Evolutionary conservation across 2,888 invertebrate species (phyloP), one percentile per base, ranked within the genome.

Genomic region (Pseudococcus viburni): DNA sequence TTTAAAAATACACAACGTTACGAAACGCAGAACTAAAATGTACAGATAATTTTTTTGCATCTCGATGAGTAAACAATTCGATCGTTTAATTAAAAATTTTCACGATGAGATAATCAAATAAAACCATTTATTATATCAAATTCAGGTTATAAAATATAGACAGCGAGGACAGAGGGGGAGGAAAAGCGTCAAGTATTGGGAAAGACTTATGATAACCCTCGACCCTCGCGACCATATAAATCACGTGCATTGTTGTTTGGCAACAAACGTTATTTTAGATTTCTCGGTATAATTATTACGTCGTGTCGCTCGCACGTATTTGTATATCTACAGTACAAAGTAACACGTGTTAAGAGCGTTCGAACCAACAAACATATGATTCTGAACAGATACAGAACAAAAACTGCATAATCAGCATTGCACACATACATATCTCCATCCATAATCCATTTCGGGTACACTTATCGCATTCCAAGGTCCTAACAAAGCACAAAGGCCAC

Each of bases 241-340:
- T 83, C 80, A 83, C 80, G 80, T 83, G 12, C 12, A 64, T 22
- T 12, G 42, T 83, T 83, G 80, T 83, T 83, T 83, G 80, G 80
- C 80, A 83, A 83, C 80, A 83, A 83, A 46, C 46, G 17, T 83
- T 83, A 83, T 83, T 83, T 83, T 83, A 42, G 42, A 26, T 80
- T 83, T 83, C 80, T 83, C 80, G 19, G 80, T 83, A 83, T 83
- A 42, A 83, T 83, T 83, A 83, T 83, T 83, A 83, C 80, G 80
- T 83, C 80, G 33, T 83, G 46, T 83, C 73, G 26, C 22, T 83
- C 12, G n/a, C 42, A n/a, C 77, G 22, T 68, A 68, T 17, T 5
- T 64, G 8, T 22, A 26, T 68, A 68, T 68, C 68, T 17, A 73
- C 39, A 17, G 73, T 73, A 73, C 46, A 83, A 83, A 46, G 80